Conservation (phyloP, 2,797 vertebrate species). For the Melanotaenia pygmaea region DNA sequence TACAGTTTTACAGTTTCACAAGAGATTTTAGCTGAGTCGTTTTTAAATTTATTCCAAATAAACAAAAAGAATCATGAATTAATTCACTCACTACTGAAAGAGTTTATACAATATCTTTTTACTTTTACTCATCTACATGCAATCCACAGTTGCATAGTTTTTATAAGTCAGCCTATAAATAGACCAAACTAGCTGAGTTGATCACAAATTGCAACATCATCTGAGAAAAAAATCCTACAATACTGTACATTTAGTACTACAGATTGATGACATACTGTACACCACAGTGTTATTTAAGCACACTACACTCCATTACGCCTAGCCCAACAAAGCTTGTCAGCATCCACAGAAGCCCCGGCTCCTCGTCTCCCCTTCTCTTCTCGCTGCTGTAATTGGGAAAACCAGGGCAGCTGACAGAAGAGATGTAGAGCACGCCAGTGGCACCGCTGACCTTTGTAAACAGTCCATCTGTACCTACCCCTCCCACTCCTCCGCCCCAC, state of each 20-base stretch:
- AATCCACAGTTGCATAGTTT: constrained; percentile 35
- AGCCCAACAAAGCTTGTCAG: constrained; percentile 37
- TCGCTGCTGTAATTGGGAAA: constrained; percentile 58
- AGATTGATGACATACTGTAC: constrained; percentile 10
- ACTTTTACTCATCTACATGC: constrained; percentile 23
- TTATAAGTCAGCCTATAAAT: constrained; percentile 5
- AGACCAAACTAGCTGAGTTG: not conserved
- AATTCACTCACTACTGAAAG: not conserved
- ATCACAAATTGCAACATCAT: constrained; percentile 3
- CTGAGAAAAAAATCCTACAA: constrained; percentile 11
- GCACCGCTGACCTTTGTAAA: constrained; percentile 74
- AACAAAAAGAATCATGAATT: not conserved
- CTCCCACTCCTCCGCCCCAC: constrained; percentile 41
- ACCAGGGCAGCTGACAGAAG: constrained; percentile 74
- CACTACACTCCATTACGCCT: constrained; percentile 6
- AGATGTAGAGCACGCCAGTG: constrained; percentile 75
- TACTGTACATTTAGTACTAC: constrained; percentile 5
- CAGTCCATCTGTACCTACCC: constrained; percentile 68
- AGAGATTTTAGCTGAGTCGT: not conserved
- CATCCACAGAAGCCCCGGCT: constrained; percentile 3
- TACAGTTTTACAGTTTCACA: constrained; percentile 6
- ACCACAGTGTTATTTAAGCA: constrained; percentile 17
- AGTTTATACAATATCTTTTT: constrained; percentile 9
- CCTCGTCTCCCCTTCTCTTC: constrained; percentile 28
- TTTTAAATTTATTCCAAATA: not conserved